phyloP scores from a whole-genome alignment of 2,797 vertebrate species.

The Lerista edwardsae region DNA sequence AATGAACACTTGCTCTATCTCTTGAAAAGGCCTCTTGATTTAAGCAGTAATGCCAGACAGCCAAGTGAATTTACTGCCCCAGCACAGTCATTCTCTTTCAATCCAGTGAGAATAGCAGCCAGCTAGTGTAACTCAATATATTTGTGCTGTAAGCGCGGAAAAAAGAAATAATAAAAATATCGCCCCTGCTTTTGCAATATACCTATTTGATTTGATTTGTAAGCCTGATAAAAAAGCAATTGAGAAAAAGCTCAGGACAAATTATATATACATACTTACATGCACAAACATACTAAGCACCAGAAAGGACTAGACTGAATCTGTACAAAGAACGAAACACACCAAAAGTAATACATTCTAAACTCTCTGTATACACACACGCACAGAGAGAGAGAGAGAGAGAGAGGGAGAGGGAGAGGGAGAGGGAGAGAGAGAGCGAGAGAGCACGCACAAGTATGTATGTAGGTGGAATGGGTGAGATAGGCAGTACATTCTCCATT shows the following conservation, averaged over 20 bases:
- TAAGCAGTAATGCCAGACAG: slow-evolving; percentile 74
- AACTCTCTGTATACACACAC: slow-evolving; percentile 35
- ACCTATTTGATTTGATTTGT: slow-evolving; percentile 87
- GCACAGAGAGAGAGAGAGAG: slow-evolving; percentile 5
- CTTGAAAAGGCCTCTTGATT: slow-evolving; percentile 81
- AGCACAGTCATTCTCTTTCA: slow-evolving; percentile 76
- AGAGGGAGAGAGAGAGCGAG: no score
- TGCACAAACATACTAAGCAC: slow-evolving; percentile 49
- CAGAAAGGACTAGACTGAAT: slow-evolving; percentile 74
- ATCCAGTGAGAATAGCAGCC: slow-evolving; percentile 75
- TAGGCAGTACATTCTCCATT: slow-evolving; percentile 65
- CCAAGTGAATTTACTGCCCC: slow-evolving; percentile 79
- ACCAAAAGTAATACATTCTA: slow-evolving; percentile 70
- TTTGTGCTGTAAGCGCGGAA: slow-evolving; percentile 76
- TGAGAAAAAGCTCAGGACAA: slow-evolving; percentile 78
- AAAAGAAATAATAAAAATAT: slow-evolving; percentile 74
- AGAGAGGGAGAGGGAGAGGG: no score
- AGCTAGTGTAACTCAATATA: slow-evolving; percentile 81
- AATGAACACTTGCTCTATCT: slow-evolving; percentile 82
- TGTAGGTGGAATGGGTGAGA: no score
- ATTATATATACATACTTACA: slow-evolving; percentile 54
- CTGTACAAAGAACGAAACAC: slow-evolving; percentile 66
- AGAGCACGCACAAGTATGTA: no score
- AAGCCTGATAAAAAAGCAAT: slow-evolving; percentile 86
- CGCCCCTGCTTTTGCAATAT: slow-evolving; percentile 79